Percentiles rank a stretch among this genome's conserved stretches.
Evolutionary conservation across 2,888 invertebrate species (phyloP).

Genomic region (Pseudococcus longispinus): DNA sequence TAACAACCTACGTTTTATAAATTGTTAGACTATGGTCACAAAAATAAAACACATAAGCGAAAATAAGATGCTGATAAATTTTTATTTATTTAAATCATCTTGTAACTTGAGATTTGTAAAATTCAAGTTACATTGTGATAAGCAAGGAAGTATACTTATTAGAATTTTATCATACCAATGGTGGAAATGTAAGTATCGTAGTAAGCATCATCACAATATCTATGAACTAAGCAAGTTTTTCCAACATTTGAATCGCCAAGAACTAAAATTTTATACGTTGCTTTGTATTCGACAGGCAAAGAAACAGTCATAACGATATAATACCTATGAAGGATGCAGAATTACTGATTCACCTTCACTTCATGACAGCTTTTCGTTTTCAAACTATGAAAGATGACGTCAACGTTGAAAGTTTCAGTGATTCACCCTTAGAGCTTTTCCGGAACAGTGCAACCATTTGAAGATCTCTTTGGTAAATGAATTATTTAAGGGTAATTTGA

Average conservation of each 20-base stretch:
- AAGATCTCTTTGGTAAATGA: background rate
- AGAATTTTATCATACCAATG: constrained; percentile 73
- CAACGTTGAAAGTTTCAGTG: background rate
- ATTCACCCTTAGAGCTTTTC: constrained; percentile 7
- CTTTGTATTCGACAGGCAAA: constrained; percentile 81
- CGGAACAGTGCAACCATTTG: background rate
- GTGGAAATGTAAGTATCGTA: constrained; percentile 91
- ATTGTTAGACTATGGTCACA: too few species aligned
- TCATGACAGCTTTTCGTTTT: background rate
- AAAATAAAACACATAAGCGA: too few species aligned
- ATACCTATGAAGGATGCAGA: background rate
- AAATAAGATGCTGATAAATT: too few species aligned
- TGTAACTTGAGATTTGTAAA: too few species aligned
- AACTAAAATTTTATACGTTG: constrained; percentile 85
- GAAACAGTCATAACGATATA: constrained; percentile 50
- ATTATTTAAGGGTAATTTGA: too few species aligned
- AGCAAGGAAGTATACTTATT: background rate
- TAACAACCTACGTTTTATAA: too few species aligned
- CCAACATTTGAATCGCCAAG: constrained; percentile 89
- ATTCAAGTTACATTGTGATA: background rate
- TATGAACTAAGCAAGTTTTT: constrained; percentile 87
- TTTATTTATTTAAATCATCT: too few species aligned
- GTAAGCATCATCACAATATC: constrained; percentile 88
- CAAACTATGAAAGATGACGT: constrained; percentile 19
- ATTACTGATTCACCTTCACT: constrained; percentile 33